Base-by-base conservation (phyloP, 2,888 invertebrate genomes). In the Torymus texanus region DNA sequence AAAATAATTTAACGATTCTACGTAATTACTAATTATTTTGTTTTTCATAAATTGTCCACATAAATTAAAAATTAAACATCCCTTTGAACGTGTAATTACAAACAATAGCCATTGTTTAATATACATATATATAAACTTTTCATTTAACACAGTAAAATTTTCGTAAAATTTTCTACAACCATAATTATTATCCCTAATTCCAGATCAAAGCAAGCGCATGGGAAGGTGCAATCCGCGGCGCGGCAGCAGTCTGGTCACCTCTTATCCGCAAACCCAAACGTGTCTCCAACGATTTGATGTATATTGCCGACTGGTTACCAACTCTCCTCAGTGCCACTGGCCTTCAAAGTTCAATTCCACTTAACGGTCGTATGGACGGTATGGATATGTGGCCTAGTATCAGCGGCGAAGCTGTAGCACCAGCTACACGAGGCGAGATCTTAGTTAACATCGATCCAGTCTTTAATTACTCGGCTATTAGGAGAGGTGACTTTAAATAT, bases 401-500 rank as follows among this genome's bases (percentile, higher is more conserved):
- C 63, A 90, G 90, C 83, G 53, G 91, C 82, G 91, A 91, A 58
- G 8, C 11, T 0, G 13, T 58, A 11, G n/a, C 12, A 8, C 13
- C 55, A 14, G 1, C 21, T 1, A 29, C 62, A 82, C 62, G 71
- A 14, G 91, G 94, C 66, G 93, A 94, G 85, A 90, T 94, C 1
- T 86, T 94, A 1, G 89, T 94, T 83, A 92, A 93, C 82, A 91
- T 94, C 59, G 93, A 94, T 79, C 92, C 92, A 62, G 87, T 91
- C 12, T 88, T 83, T 2, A 92, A 93, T 82, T 93, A 93, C 83
- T 92, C 92, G 0, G 92, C 93, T 86, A 91, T 90, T 65, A 91
- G 94, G 86, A 91, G 92, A 29, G 93, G 93, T 0, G 93, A 94
- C 86, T 94, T 92, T 88, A 94, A 94, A 88, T 92, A 94, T 79